Base-by-base conservation (phyloP, 1,140 invertebrate genomes). In the Temnothorax curvispinosus region DNA sequence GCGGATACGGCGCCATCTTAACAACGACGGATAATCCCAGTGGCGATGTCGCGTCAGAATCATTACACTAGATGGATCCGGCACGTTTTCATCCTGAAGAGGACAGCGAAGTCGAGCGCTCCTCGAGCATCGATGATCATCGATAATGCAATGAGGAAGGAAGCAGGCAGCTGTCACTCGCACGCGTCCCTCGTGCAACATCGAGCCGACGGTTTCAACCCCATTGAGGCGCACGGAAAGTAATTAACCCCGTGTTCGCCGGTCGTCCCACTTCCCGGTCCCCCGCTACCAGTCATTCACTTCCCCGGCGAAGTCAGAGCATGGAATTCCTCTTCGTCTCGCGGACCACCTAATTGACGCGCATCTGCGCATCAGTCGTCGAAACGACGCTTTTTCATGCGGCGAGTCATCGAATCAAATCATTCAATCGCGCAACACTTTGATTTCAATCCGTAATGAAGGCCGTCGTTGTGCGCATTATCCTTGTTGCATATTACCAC, bases 101-200 rank as follows among this genome's bases (percentile, higher is more conserved):
- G 13, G 56, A 76, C 52, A 75, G 50, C 41, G 44, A 38, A 38
- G 62, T 18, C 62, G 54, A 18, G 44, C 32, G n/a, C 41, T 72
- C 18, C 18, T 56, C 71, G 86, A 62, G 72, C 54, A 62, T 77
- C 50, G 47, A 56, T 50, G 82, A 85, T 76, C 72, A 76, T 60
- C 56, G 75, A 87, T 84, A 84, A 84, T 65, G 56, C 71, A 87
- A 88, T 67, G 67, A 87, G 67, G 78, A 82, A 88, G 81, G 69
- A 74, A 50, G 41, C 62, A 50, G 52, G 35, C 85, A 52, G 52
- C 80, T 87, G 65, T 64, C 80, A 64, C 32, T 35, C 62, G 58
- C 81, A 78, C 44, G 54, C 80, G 80, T 84, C 52, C 78, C 67
- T 60, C 52, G 65, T 56, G 78, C 86, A 74, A 89, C 65, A 86